Evolutionary conservation across 1,140 invertebrate species (phyloP).

Genomic region (Manduca sexta): DNA sequence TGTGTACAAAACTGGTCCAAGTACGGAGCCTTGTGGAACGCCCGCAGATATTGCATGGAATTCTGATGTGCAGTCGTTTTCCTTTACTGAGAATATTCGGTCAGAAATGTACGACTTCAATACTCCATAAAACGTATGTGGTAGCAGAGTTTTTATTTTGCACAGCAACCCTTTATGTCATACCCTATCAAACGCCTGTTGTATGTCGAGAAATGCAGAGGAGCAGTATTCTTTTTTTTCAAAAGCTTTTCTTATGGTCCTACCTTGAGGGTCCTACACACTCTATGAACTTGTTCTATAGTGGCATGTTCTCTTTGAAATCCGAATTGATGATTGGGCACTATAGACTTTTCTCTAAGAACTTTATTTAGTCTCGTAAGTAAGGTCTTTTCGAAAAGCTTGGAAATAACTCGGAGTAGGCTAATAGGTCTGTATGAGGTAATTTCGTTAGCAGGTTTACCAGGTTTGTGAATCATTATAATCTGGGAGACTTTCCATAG

Average conservation of each 20-base stretch:
- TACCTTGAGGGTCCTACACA: slow-evolving; percentile 11
- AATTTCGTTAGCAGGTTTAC: neutral
- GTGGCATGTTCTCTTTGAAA: neutral
- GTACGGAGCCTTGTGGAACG: too few species aligned
- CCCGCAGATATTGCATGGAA: too few species aligned
- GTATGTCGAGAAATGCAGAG: slow-evolving; percentile 33
- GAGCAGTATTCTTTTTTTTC: slow-evolving; percentile 38
- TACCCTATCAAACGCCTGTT: too few species aligned
- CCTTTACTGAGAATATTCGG: neutral
- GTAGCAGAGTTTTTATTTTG: slow-evolving; percentile 21
- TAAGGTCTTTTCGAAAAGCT: neutral
- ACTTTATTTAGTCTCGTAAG: too few species aligned
- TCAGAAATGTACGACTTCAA: neutral
- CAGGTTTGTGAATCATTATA: slow-evolving; percentile 3
- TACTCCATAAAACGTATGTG: neutral
- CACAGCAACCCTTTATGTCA: slow-evolving; percentile 44
- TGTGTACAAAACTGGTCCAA: too few species aligned
- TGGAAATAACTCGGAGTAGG: neutral
- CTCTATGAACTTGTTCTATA: slow-evolving; percentile 14
- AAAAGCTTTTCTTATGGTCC: slow-evolving; percentile 12
- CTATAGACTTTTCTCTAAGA: neutral
- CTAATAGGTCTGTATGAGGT: slow-evolving; percentile 1
- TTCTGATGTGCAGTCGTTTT: too few species aligned
- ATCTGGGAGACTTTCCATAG: slow-evolving; percentile 4
- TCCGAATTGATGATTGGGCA: neutral